A percentile compares a stretch with the other conserved stretches of the same genome.
phyloP scores from a whole-genome alignment of 2,113 vertebrate species.

The Nycticorax nycticorax region DNA sequence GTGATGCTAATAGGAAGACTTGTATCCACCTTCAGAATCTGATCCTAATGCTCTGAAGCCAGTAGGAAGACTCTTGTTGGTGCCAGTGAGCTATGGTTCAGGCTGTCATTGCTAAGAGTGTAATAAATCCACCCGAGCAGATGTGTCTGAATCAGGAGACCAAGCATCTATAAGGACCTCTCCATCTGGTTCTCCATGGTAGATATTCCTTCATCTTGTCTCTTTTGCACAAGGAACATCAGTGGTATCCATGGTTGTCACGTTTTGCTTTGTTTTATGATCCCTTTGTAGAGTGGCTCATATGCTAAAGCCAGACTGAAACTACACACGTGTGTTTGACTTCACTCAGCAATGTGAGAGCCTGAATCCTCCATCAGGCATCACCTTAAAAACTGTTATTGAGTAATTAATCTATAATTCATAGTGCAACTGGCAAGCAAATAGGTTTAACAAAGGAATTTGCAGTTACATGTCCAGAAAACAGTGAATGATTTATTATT shows the following conservation, averaged over 20 bases:
- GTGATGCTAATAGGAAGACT: neutral
- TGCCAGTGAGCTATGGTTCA: neutral
- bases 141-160: slow-evolving; percentile 38
- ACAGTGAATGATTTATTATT: slow-evolving; percentile 52
- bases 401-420: slow-evolving; percentile 63
- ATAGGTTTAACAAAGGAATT: slow-evolving; percentile 41
- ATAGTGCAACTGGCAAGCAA: slow-evolving; percentile 23
- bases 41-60: neutral
- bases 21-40: neutral
- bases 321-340: slow-evolving; percentile 18
- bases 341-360: slow-evolving; percentile 9
- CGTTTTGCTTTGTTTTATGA: slow-evolving; percentile 39
- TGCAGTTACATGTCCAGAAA: slow-evolving; percentile 24
- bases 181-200: slow-evolving; percentile 51
- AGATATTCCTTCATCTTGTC: slow-evolving; percentile 36
- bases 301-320: slow-evolving; percentile 41
- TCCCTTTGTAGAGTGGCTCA: slow-evolving; percentile 39
- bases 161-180: slow-evolving; percentile 20
- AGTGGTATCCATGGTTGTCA: slow-evolving; percentile 14
- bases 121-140: slow-evolving; percentile 9
- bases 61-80: neutral
- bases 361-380: slow-evolving; percentile 32
- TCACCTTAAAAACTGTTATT: slow-evolving; percentile 2
- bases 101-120: neutral
- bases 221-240: slow-evolving; percentile 26